Evolutionary conservation across 2,113 vertebrate species (phyloP).

Genomic region (Protomyctophum bolini): DNA sequence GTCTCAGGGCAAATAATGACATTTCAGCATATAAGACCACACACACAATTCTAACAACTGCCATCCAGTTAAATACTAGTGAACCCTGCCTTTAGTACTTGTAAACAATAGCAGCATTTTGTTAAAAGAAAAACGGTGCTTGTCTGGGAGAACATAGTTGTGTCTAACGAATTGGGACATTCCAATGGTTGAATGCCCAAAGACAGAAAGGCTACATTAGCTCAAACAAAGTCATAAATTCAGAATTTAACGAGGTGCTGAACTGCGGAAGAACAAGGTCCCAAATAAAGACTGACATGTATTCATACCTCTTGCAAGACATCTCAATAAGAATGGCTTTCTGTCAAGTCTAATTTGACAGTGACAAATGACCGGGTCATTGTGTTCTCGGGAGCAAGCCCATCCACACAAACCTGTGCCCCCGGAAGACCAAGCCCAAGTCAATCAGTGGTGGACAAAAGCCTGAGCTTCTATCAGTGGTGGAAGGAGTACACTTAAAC

Average conservation of each 20-base stretch:
- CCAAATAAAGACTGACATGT: conserved; percentile 38
- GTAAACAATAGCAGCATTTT: conserved; percentile 42
- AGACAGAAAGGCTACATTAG: conserved; percentile 11
- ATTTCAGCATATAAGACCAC: conserved; percentile 57
- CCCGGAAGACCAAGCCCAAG: conserved; percentile 14
- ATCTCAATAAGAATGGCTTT: conserved; percentile 3
- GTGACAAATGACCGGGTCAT: conserved; percentile 18
- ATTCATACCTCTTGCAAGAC: conserved; percentile 11
- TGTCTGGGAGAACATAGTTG: neutral
- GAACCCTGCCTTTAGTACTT: conserved; percentile 32
- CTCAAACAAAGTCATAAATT: conserved; percentile 3
- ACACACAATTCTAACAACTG: conserved; percentile 31
- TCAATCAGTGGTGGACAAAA: conserved; percentile 4
- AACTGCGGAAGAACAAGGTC: conserved; percentile 29
- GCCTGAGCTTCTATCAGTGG: neutral
- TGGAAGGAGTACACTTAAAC: too few species aligned
- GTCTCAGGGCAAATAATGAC: conserved; percentile 16
- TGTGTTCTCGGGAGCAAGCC: conserved; percentile 16
- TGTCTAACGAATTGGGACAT: neutral
- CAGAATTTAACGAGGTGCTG: conserved; percentile 34
- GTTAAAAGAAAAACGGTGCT: neutral
- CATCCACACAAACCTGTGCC: conserved; percentile 24
- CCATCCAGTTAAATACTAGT: conserved; percentile 21
- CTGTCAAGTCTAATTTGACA: conserved; percentile 12
- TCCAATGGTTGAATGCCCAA: conserved; percentile 2